Base-by-base conservation (phyloP, 2,113 vertebrate species). In the Pipa parva region DNA sequence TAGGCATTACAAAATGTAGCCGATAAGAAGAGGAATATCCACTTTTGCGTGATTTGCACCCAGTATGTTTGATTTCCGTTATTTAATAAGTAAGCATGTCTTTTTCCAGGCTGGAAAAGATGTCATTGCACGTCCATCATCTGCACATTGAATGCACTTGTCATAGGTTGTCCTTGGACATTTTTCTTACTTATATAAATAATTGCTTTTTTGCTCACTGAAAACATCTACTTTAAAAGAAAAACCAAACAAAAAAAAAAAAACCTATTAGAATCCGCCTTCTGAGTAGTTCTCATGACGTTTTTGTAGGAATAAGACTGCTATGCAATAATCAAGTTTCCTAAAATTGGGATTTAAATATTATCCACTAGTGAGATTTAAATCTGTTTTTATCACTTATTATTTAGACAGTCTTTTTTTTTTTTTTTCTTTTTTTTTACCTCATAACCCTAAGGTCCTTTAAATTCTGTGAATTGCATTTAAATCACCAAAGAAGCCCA, bases 1-100 rank as follows among this genome's bases (percentile, higher is more conserved):
- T 20, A 2, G 45, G 22, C 55, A 37, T 45, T 48, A 20, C 11
- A 42, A 17, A n/a, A n/a, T 10, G 26, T 48, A 46, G 45, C 21
- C 27, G 4, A 1, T 17, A 27, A n/a, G n/a, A 10, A 25, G 22
- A 61, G 15, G 45, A 24, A 42, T 57, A 5, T 46, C 9, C 2
- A 8, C 11, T 11, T n/a, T 36, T 61, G 33, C 57, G 29, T 18
- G 45, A n/a, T 68, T 61, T 61, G 66, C 58, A 70, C 66, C 58
- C 45, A 28, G 28, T n/a, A 18, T 15, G 12, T 25, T 8, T 17
- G 18, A 54, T 21, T 70, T 70, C 66, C 66, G 66, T 70, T 70
- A 70, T 61, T 61, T 59, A 58, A 49, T 45, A 33, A 61, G 46
- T 17, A 29, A 60, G 60, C 29, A 54, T 42, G 33, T 12, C 39